Conservation (phyloP, 2,888 invertebrate species). For the Crematogaster levior region DNA sequence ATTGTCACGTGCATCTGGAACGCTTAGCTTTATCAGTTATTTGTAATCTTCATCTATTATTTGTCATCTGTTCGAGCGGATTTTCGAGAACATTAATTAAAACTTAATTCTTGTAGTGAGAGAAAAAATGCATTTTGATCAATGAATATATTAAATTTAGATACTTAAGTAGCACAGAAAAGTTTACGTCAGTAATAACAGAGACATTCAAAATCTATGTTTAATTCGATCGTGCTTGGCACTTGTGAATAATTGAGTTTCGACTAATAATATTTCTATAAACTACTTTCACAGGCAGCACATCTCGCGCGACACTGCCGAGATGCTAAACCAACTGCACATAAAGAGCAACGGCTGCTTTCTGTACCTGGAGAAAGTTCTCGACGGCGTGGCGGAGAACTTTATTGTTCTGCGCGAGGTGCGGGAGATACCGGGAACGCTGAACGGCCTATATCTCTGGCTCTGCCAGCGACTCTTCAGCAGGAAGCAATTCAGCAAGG, state of each 20-base stretch:
- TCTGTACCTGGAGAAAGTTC: slow-evolving; percentile 93
- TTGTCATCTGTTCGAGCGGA: not conserved
- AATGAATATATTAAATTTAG: not conserved
- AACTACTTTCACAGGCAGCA: slow-evolving; percentile 88
- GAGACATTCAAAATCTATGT: not conserved
- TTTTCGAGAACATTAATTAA: not conserved
- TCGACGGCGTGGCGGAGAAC: slow-evolving; percentile 97
- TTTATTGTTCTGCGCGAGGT: slow-evolving; percentile 97
- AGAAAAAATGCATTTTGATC: not conserved
- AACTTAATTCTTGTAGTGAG: not conserved
- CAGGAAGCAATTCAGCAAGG: slow-evolving; percentile 94
- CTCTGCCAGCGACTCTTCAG: slow-evolving; percentile 97
- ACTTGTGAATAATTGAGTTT: slow-evolving; percentile 5
- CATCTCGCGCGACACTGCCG: slow-evolving; percentile 96
- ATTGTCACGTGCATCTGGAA: not conserved
- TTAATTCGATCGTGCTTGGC: not conserved
- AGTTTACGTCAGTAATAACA: not conserved
- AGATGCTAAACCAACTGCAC: slow-evolving; percentile 96
- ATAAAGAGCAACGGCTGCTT: slow-evolving; percentile 98
- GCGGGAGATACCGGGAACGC: slow-evolving; percentile 95
- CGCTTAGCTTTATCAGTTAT: not conserved
- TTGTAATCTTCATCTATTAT: too few species aligned
- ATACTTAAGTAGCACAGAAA: not conserved
- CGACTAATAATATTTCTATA: slow-evolving; percentile 7
- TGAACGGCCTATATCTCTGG: slow-evolving; percentile 98